Evolutionary conservation across 2,797 vertebrate genomes (phyloP), one percentile per base, ranked within the genome.

Genomic region (Acanthornis magna): DNA sequence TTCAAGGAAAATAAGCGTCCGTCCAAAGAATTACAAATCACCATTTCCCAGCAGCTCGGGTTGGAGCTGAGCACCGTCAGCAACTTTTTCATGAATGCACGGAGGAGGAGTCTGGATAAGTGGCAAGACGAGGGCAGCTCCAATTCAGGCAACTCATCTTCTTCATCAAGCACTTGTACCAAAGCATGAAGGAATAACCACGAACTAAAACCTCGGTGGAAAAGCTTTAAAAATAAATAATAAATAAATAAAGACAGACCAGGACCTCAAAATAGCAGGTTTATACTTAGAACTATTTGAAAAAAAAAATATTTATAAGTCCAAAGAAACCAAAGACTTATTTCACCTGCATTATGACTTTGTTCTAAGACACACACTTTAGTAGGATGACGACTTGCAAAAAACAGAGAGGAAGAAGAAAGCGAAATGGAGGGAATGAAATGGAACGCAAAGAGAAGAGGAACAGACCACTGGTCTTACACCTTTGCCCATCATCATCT

Each of bases 1-100:
- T 99, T 99, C 98, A 99, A 99, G 97, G 99, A 99, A 97, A 99
- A 99, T 96, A 99, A 99, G 98, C 99, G 99, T 95, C 99, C 99
- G 1, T 99, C 99, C 98, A 99, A 99, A 98, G 99, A 99, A 97
- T 98, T 99, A 96, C 99, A 99, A 97, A 98, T 99, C 97, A 99
- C 99, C 97, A 99, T 99, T 94, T 99, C 99, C 95, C 99, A 99
- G 98, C 99, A 99, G 98, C 98, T 99, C 85, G 99, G 99, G 95
- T 97, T 99, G 96, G 99, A 99, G 98, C 98, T 99, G 96, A 98
- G 99, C 97, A 99, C 99, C 29, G 99, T 99, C 98, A 99, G 99
- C 98, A 99, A 99, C 98, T 99, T 99, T 98, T 99, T 99, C 97
- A 99, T 99, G 99, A 99, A 99, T 42, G 99, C 99, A 18, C 98